Percentiles rank a stretch among this genome's conserved stretches.
These are phyloP conservation scores for Tanytarsus gracilentus DNA, from an alignment of 2,888 invertebrate genomes.

Conservation along the genomic window DNA sequence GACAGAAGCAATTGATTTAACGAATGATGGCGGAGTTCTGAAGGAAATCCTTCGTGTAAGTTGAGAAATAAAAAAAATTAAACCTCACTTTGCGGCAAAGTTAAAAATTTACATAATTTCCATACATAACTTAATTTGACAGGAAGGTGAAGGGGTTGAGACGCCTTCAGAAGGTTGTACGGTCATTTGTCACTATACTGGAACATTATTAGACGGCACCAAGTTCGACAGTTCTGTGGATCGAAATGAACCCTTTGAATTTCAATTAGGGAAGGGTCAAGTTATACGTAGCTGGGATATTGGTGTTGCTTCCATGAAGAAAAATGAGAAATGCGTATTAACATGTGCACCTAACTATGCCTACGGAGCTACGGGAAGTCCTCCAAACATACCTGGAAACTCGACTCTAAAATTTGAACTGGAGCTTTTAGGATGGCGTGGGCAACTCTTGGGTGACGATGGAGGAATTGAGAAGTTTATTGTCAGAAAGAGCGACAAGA, in stretches of 20 bases:
- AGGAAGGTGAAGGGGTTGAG: constrained; percentile 66
- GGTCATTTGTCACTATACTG: constrained; percentile 78
- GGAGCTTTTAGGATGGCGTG: constrained; percentile 78
- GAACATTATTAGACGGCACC: constrained; percentile 76
- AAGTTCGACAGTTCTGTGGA: constrained; percentile 88
- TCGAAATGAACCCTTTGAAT: constrained; percentile 74
- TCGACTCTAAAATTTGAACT: constrained; percentile 83
- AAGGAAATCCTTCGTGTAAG: constrained; percentile 52
- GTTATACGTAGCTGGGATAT: constrained; percentile 95
- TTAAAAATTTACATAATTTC: background rate
- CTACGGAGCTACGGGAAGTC: constrained; percentile 74
- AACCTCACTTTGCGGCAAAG: background rate
- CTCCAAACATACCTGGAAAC: constrained; percentile 81
- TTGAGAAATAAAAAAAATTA: constrained; percentile 32
- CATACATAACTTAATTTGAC: constrained; percentile 44
- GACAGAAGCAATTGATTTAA: constrained; percentile 36
- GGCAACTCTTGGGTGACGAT: constrained; percentile 80
- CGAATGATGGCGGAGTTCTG: constrained; percentile 39
- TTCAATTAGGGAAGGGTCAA: constrained; percentile 52
- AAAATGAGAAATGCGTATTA: constrained; percentile 72
- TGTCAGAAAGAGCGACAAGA: constrained; percentile 61
- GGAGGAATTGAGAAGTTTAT: constrained; percentile 68
- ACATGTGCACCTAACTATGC: constrained; percentile 85
- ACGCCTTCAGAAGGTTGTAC: constrained; percentile 61
- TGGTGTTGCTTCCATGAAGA: constrained; percentile 88